Conservation (phyloP, 2,888 invertebrate genomes). For the Melikaiella ostensackeni region DNA sequence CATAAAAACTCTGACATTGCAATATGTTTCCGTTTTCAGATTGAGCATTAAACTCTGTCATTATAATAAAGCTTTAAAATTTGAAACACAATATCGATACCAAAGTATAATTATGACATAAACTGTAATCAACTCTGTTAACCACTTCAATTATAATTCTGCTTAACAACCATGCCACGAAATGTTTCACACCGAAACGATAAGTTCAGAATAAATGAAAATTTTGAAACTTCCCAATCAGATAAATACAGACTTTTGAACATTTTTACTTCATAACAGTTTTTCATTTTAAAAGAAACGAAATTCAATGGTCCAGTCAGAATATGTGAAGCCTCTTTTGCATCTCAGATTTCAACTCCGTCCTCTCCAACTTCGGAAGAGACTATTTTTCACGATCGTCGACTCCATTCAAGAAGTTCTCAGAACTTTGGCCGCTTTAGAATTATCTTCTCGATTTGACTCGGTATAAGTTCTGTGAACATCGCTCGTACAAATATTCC, state of each 20-base stretch:
- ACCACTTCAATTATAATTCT: neutral
- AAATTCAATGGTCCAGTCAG: neutral
- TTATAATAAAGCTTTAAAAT: neutral
- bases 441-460: conserved; percentile 29
- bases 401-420: conserved; percentile 15
- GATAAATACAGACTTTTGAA: neutral
- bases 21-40: neutral
- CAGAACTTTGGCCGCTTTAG: conserved; percentile 19
- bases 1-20: neutral
- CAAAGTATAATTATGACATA: neutral
- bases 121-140: neutral
- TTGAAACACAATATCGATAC: neutral
- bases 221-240: neutral
- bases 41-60: neutral
- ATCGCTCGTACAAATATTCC: neutral
- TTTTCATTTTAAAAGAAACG: neutral
- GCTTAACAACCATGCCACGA: neutral
- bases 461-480: conserved; percentile 5
- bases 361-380: neutral
- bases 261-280: neutral
- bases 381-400: neutral
- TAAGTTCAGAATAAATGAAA: neutral
- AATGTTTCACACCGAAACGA: neutral
- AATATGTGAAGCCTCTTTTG: neutral
- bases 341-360: neutral